Percentiles rank a stretch among this genome's conserved stretches.
Conservation (phyloP, 2,113 vertebrate genomes). For the Merops nubicus region DNA sequence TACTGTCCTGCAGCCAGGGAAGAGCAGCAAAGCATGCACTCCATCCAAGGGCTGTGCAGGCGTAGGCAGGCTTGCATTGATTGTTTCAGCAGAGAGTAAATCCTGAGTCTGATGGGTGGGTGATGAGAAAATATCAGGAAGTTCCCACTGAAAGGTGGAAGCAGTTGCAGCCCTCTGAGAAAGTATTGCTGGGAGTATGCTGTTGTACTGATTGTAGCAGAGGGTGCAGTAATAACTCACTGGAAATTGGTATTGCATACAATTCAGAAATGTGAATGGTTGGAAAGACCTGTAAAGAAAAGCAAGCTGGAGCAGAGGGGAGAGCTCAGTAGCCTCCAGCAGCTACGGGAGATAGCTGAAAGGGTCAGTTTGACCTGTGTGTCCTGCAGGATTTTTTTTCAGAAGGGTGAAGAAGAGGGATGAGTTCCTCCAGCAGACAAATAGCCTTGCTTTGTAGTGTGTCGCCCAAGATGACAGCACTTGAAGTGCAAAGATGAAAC, state of each 20-base stretch:
- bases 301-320: background rate
- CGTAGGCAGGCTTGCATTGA: accelerated
- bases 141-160: background rate
- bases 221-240: background rate
- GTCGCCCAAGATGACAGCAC: background rate
- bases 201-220: background rate
- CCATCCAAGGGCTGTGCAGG: background rate
- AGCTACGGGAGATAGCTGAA: background rate
- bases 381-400: background rate
- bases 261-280: background rate
- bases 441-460: background rate
- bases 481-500: conserved; percentile 32
- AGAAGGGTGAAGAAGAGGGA: background rate
- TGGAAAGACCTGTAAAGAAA: background rate
- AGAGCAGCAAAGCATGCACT: accelerated
- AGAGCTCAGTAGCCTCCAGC: background rate
- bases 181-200: accelerated
- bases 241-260: background rate
- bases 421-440: background rate
- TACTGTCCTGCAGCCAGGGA: accelerated
- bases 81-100: background rate
- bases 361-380: background rate
- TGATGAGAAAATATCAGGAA: background rate
- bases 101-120: background rate
- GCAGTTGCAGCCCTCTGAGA: background rate